These are phyloP conservation scores for Drosophila ercepeae DNA, from an alignment of 1,140 invertebrate genomes.

Conservation along the genomic window DNA sequence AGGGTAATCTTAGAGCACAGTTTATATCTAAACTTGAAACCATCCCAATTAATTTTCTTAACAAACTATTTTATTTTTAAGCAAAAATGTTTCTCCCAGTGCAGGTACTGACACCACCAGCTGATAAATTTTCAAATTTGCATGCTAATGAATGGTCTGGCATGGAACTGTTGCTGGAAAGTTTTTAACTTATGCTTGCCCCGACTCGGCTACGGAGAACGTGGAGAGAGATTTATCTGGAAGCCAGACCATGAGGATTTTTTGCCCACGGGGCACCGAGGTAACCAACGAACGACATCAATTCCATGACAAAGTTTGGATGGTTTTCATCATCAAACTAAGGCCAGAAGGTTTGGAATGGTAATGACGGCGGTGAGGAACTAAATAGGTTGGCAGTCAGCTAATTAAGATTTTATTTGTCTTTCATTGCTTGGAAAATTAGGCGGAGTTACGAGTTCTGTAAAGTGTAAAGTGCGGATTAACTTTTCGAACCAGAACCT, in stretches of 20 bases:
- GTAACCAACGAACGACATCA: constrained; percentile 46
- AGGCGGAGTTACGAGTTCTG: background rate
- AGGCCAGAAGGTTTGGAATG: background rate
- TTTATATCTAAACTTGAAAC: too few relatives aligned
- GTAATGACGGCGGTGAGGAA: background rate
- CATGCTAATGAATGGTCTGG: constrained; percentile 69
- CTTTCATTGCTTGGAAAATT: constrained; percentile 18
- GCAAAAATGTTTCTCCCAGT: background rate
- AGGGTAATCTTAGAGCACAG: too few relatives aligned
- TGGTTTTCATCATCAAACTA: constrained; percentile 57
- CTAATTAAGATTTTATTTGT: constrained; percentile 17
- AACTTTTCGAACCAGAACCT: background rate
- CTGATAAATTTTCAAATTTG: constrained; percentile 72
- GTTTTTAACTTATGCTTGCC: constrained; percentile 43
- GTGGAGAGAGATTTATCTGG: constrained; percentile 26
- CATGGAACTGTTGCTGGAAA: constrained; percentile 26
- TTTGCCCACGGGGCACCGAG: constrained; percentile 22
- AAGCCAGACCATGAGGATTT: background rate
- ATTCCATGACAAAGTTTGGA: constrained; percentile 67
- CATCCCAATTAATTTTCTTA: too few relatives aligned
- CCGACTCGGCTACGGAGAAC: constrained; percentile 10
- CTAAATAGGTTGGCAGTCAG: background rate
- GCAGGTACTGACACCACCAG: constrained; percentile 11
- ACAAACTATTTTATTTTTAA: too few relatives aligned
- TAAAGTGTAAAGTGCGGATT: background rate